Base-by-base conservation (phyloP, 1,140 invertebrate genomes). In the Gyrodactylus salaris region DNA sequence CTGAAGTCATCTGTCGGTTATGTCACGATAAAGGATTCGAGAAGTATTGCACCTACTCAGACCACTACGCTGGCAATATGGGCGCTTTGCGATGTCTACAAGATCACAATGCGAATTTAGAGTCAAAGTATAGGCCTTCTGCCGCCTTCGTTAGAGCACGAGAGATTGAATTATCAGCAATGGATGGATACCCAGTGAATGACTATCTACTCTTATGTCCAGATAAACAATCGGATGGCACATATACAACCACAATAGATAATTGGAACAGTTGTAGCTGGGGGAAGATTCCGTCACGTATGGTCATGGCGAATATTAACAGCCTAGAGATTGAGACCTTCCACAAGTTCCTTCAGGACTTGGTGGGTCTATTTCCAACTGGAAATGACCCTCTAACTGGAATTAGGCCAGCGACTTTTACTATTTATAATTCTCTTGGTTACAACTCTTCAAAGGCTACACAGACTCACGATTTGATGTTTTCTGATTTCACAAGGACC, bases 1-100 rank as follows among this genome's bases (percentile, higher is more conserved):
- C 86, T 20, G 84, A 87, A 75, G 83, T 84, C 74, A 83, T 95
- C 1, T 97, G 92, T 80, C 83, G 86, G 69, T 78, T 94, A 0
- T 97, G 92, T 79, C 83, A 84, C 34, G 88, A 89, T 20, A 76
- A 74, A 27, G 77, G 77, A n/a, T 73, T 69, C 0, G 26, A 54
- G 21, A 76, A 78, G 70, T 86, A 86, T 75, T 96, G 92, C 79
- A 89, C 89, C 0, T 84, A 86, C 70, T 84, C 87, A 1, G 91
- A 96, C 83, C 88, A 88, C 0, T 92, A 89, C 80, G 87, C 88
- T 70, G 89, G 90, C 0, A 92, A 89, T 78, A 85, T 88, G 69
- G 89, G 89, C 0, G 87, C 88, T 1, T 82, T 91, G 22, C 81
- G 86, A 20, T 92, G 89, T 26, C 24, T 71, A 24, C 24, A 71